These are phyloP conservation scores for Euwallacea similis DNA, from an alignment of 1,140 invertebrate genomes.

Conservation along the genomic window DNA sequence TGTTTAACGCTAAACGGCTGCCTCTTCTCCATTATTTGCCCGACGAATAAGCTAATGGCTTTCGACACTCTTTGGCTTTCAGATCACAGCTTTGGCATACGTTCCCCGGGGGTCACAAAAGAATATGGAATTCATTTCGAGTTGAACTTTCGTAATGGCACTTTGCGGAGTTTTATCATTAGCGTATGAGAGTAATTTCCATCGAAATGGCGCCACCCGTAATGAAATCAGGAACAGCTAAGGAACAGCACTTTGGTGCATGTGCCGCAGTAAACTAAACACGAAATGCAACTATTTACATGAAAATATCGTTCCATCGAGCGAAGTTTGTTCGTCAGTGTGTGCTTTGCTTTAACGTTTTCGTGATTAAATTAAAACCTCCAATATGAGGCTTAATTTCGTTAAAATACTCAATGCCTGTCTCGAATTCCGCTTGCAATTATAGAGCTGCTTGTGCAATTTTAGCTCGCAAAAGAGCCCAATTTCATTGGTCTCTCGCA, in stretches of 20 bases:
- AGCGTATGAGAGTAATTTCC: slow-evolving; percentile 11
- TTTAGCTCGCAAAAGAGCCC: not conserved
- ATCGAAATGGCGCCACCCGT: slow-evolving; percentile 4
- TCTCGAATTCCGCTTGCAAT: too few species aligned
- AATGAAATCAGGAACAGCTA: slow-evolving; percentile 29
- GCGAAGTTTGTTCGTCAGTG: slow-evolving; percentile 32
- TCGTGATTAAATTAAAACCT: slow-evolving; percentile 16
- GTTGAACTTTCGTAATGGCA: slow-evolving; percentile 1
- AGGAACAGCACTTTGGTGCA: slow-evolving; percentile 26
- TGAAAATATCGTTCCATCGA: slow-evolving; percentile 26
- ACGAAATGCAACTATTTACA: slow-evolving; percentile 37
- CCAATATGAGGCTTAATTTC: not conserved
- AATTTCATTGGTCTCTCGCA: not conserved
- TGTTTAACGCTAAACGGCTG: slow-evolving; percentile 15
- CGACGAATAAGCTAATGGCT: too few species aligned
- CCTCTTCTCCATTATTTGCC: not conserved
- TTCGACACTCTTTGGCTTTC: too few species aligned
- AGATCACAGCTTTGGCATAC: too few species aligned
- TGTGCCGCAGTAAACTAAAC: slow-evolving; percentile 30
- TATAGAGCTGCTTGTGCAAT: not conserved
- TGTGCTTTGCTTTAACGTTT: slow-evolving; percentile 15
- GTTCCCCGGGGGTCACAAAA: too few species aligned
- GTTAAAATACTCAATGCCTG: too few species aligned
- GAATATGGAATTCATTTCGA: not conserved
- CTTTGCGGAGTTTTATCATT: slow-evolving; percentile 11